Base-by-base conservation (phyloP, 2,113 vertebrate genomes). In the Vanacampus margaritifer region DNA sequence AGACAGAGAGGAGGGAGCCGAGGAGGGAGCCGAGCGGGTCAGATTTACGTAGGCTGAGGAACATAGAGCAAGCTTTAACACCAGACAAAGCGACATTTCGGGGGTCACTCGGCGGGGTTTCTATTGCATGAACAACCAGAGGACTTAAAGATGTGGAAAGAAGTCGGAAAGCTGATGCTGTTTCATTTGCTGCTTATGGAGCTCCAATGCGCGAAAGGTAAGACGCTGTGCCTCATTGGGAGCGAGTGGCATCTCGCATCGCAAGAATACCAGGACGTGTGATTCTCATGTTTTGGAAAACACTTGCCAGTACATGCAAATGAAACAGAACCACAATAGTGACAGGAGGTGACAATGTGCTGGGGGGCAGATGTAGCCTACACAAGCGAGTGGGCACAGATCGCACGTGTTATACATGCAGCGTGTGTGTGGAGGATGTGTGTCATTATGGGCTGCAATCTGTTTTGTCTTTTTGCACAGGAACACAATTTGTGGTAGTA, bases 131-230 rank as follows among this genome's bases (percentile, higher is more conserved):
- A 82, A 64, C 78, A 75, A 67, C 67, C 73, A 72, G 46, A 39
- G 85, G 77, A 89, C 84, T 71, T 84, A 85, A 89, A 85, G 76
- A 92, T 93, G 92, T 90, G 90, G 91, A 86, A 87, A 13, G 82
- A 86, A 70, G 75, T 89, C 73, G 86, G 88, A 35, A 90, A 89
- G 80, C 86, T 93, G 6, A 67, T 91, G 78, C 82, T 92, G 4
- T 72, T 92, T 35, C 89, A 91, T 84, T 68, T 91, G 79, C 74
- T 93, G 54, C 85, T 93, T 64, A 71, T 79, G 88, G 88, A 91
- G 84, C 83, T 89, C 67, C 81, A 76, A 13, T 65, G 76, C 79
- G 78, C 76, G 26, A 70, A 83, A 90, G 91, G 91, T 92, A 80
- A 79, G 87, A 56, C 62, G 70, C 70, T 35, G 3, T 26, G n/a